phyloP scores from a whole-genome alignment of 1,140 invertebrate species.

The Aphis craccivora region DNA sequence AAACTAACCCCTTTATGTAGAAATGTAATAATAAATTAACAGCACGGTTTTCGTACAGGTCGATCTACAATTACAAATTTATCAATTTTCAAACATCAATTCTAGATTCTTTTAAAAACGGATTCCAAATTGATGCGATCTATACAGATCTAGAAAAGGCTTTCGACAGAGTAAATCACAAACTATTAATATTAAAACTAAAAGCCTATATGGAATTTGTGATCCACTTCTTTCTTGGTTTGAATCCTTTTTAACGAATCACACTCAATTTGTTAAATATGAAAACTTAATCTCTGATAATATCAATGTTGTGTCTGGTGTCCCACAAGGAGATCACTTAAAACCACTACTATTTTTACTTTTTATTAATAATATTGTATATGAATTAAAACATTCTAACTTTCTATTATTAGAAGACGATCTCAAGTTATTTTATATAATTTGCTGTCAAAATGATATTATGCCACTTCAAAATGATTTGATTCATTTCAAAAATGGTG shows the following conservation, averaged over 20 bases:
- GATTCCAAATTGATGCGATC: slow-evolving; percentile 42
- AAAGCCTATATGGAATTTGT: slow-evolving; percentile 40
- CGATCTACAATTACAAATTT: slow-evolving; percentile 54
- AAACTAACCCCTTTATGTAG: not conserved
- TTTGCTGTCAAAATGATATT: slow-evolving; percentile 10
- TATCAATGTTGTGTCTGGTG: slow-evolving; percentile 21
- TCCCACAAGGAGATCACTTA: not conserved
- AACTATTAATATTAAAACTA: slow-evolving; percentile 41
- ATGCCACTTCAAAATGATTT: slow-evolving; percentile 4
- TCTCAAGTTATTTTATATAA: not conserved
- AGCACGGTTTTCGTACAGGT: slow-evolving; percentile 32
- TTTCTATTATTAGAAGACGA: slow-evolving; percentile 20
- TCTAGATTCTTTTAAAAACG: slow-evolving; percentile 7
- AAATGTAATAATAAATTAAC: slow-evolving; percentile 25
- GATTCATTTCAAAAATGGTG: not conserved
- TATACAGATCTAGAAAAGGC: not conserved
- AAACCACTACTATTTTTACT: slow-evolving; percentile 32
- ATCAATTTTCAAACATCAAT: slow-evolving; percentile 29
- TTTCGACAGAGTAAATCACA: not conserved
- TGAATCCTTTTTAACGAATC: not conserved
- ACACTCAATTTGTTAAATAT: slow-evolving; percentile 17
- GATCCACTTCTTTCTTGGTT: slow-evolving; percentile 42
- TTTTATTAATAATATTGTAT: not conserved
- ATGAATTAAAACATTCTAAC: slow-evolving; percentile 27
- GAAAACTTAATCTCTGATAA: slow-evolving; percentile 22